Percentiles rank a stretch among this genome's conserved stretches.
Evolutionary conservation across 2,113 vertebrate genomes (phyloP).

Genomic region (Otis tarda): DNA sequence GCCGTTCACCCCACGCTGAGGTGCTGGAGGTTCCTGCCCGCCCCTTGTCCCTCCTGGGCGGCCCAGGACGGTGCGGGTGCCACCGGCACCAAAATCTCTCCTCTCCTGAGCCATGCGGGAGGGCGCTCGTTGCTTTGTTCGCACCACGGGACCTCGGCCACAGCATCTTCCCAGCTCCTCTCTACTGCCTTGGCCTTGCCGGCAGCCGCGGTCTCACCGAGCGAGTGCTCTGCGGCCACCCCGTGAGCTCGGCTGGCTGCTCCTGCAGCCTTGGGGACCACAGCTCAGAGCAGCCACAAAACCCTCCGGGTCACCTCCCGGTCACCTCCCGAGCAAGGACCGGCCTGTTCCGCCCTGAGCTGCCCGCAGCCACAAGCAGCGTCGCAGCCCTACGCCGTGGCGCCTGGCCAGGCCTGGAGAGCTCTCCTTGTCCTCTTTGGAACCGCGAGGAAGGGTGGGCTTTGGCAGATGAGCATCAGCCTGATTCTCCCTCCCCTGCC

Average conservation of each 20-base stretch:
- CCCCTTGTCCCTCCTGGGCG: background rate
- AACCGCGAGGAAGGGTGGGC: background rate
- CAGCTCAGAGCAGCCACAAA: background rate
- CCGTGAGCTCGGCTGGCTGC: accelerated
- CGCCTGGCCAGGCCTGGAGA: background rate
- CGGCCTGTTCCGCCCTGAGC: background rate
- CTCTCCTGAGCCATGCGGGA: background rate
- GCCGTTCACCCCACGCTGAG: background rate
- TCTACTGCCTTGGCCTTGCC: accelerated
- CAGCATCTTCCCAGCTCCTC: background rate
- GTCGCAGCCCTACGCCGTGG: accelerated
- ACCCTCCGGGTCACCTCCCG: accelerated
- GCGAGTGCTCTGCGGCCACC: background rate
- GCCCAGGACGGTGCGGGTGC: background rate
- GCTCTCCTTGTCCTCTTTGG: background rate
- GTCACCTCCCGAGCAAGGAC: background rate
- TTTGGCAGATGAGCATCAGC: background rate
- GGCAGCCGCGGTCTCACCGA: background rate
- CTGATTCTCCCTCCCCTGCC: background rate
- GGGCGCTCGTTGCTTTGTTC: background rate
- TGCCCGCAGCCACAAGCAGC: background rate
- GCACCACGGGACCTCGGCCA: accelerated
- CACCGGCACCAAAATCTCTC: background rate
- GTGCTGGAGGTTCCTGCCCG: background rate
- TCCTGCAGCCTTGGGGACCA: background rate